A percentile compares a stretch with the other conserved stretches of the same genome.
phyloP scores from a whole-genome alignment of 2,888 invertebrate genomes.

The Oxytorus armatus region DNA sequence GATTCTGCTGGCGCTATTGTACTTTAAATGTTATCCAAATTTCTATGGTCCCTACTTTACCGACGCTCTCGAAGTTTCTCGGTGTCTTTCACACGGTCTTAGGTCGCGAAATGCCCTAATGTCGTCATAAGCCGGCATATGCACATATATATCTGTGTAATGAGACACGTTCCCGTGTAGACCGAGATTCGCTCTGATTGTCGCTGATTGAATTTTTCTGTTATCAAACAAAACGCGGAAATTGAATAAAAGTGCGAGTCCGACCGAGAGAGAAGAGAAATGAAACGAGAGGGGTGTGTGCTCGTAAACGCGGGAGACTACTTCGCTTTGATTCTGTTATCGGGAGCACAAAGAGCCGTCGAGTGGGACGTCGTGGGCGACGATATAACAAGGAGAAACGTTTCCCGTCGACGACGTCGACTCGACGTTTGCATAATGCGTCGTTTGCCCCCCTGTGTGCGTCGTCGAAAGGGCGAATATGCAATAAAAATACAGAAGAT shows the following conservation, averaged over 20 bases:
- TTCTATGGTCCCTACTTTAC: no score
- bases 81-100: no score
- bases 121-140: no score
- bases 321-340: slow-evolving; percentile 69
- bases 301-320: slow-evolving; percentile 42
- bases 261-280: slow-evolving; percentile 18
- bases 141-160: neutral
- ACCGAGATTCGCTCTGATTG: slow-evolving; percentile 28
- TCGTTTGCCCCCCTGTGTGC: slow-evolving; percentile 52
- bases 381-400: slow-evolving; percentile 70
- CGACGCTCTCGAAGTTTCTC: no score
- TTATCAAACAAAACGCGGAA: slow-evolving; percentile 60
- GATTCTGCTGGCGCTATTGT: no score
- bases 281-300: slow-evolving; percentile 34
- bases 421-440: slow-evolving; percentile 65
- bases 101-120: no score
- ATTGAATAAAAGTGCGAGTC: slow-evolving; percentile 58
- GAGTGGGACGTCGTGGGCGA: slow-evolving; percentile 68
- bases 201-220: slow-evolving; percentile 46
- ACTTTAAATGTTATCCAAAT: no score
- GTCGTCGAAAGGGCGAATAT: slow-evolving; percentile 38
- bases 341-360: slow-evolving; percentile 39
- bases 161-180: neutral
- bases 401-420: slow-evolving; percentile 60
- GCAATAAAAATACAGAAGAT: slow-evolving; percentile 12